phyloP scores from a whole-genome alignment of 2,113 vertebrate genomes.

The Neodon shergylaensis region DNA sequence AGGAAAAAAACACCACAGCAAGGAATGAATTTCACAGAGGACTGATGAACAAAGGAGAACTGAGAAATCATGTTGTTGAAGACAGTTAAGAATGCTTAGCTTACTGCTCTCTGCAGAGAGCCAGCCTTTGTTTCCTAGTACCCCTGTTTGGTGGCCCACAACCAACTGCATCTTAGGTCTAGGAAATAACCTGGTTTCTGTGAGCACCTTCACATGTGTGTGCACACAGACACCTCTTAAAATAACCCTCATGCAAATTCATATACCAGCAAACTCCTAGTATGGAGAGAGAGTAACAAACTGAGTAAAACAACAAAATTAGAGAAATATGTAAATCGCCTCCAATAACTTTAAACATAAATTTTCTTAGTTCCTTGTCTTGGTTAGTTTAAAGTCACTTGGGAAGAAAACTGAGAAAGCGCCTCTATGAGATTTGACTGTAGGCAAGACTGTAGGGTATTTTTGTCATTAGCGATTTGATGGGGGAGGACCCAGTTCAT shows the following conservation, averaged over 20 bases:
- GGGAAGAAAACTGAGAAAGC: neutral
- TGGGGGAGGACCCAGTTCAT: neutral
- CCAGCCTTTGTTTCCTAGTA: neutral
- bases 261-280: neutral
- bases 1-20: neutral
- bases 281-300: neutral
- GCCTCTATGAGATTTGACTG: neutral
- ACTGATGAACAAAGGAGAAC: neutral
- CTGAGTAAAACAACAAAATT: neutral
- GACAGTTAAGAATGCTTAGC: neutral
- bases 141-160: neutral
- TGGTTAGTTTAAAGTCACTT: neutral
- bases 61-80: neutral
- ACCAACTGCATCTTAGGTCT: neutral
- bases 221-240: neutral
- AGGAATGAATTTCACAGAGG: neutral
- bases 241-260: neutral
- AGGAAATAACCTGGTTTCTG: neutral
- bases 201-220: neutral
- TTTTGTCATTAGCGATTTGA: neutral
- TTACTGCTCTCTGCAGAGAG: neutral
- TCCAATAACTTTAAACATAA: neutral
- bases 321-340: neutral
- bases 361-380: neutral
- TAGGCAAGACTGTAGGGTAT: neutral